These are phyloP conservation scores for Chydorus sphaericus DNA, from an alignment of 2,888 invertebrate species.

Conservation along the genomic window DNA sequence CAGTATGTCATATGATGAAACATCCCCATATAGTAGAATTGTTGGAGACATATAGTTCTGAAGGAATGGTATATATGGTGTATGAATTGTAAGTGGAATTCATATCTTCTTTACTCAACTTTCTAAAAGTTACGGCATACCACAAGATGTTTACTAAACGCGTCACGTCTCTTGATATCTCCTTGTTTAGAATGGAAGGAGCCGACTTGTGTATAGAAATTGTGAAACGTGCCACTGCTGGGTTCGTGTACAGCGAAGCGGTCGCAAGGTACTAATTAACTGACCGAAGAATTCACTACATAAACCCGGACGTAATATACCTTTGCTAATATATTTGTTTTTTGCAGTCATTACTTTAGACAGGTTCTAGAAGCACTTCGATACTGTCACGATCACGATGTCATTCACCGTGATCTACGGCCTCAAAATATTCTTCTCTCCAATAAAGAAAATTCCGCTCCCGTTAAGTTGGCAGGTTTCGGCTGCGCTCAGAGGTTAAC, in stretches of 20 bases:
- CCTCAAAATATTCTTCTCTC: conserved; percentile 93
- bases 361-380: conserved; percentile 92
- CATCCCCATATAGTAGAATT: conserved; percentile 98
- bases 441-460: conserved; percentile 93
- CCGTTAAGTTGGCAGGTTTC: conserved; percentile 93
- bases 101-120: too few species aligned
- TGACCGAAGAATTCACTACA: neutral
- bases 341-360: conserved; percentile 86
- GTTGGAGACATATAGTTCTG: conserved; percentile 93
- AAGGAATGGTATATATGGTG: conserved; percentile 98
- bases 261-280: conserved; percentile 92
- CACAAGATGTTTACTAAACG: neutral
- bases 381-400: conserved; percentile 96
- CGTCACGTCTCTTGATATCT: neutral
- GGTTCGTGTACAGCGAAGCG: conserved; percentile 98
- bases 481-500: conserved; percentile 61
- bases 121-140: too few species aligned
- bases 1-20: conserved; percentile 96
- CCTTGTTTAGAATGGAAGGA: conserved; percentile 78
- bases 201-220: conserved; percentile 97
- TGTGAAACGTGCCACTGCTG: conserved; percentile 83
- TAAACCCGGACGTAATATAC: neutral
- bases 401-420: conserved; percentile 92
- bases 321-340: conserved; percentile 5
- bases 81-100: conserved; percentile 88